phyloP scores from a whole-genome alignment of 2,797 vertebrate genomes.

The Ispidina picta region DNA sequence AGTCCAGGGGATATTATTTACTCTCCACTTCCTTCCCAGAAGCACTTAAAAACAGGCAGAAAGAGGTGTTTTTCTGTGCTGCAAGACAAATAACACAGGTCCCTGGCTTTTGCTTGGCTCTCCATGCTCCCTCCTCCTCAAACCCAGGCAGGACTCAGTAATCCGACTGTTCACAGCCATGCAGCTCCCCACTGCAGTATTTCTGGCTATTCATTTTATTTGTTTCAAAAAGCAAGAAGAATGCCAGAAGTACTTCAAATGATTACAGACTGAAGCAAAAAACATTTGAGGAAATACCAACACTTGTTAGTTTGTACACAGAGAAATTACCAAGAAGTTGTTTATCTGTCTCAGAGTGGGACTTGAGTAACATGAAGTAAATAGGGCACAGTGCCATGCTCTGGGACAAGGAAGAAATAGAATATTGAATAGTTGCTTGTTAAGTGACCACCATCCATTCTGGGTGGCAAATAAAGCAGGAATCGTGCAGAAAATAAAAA shows the following conservation, averaged over 20 bases:
- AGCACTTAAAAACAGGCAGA: background rate
- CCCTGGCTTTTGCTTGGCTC: background rate
- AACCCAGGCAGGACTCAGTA: background rate
- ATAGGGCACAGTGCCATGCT: background rate
- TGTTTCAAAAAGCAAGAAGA: conserved; percentile 4
- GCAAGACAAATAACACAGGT: background rate
- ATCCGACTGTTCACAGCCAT: background rate
- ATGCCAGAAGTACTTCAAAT: background rate
- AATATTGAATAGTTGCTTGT: background rate
- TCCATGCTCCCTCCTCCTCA: background rate
- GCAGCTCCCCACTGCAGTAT: background rate
- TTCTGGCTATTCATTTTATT: background rate
- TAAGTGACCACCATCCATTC: background rate
- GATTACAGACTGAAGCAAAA: background rate
- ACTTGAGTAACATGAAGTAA: background rate
- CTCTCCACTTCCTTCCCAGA: background rate
- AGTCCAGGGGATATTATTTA: background rate
- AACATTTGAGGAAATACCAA: conserved; percentile 5
- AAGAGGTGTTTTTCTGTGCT: background rate
- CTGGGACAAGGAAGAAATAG: background rate
- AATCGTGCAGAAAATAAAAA: background rate
- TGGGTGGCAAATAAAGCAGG: background rate
- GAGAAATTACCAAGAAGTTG: background rate
- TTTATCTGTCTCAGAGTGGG: background rate
- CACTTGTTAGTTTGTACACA: background rate